Percentiles rank a stretch among this genome's conserved stretches.
Conservation (phyloP, 2,888 invertebrate genomes). For the Halocaridina rubra region DNA sequence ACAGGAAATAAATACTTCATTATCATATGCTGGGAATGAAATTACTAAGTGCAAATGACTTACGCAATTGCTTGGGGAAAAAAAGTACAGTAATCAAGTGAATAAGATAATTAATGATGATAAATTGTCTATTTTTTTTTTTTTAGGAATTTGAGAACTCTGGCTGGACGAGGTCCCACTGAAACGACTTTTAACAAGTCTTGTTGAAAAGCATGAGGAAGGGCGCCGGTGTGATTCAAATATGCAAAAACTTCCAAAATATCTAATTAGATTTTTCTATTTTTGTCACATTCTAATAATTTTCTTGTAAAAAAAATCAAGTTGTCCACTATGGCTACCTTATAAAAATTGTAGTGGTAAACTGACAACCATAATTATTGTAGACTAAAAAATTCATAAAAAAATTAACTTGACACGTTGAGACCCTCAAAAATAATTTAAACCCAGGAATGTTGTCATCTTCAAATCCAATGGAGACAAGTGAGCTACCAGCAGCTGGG, state of each 20-base stretch:
- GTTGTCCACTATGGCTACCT: conserved; percentile 35
- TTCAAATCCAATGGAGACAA: conserved; percentile 53
- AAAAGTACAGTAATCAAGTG: no score
- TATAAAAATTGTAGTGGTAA: neutral
- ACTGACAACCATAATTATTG: conserved; percentile 29
- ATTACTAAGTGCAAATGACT: conserved; percentile 48
- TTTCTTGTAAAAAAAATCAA: conserved; percentile 30
- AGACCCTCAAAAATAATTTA: conserved; percentile 49
- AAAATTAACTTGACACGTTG: conserved; percentile 27
- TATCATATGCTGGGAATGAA: conserved; percentile 57
- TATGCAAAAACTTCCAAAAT: conserved; percentile 20
- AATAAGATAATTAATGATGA: no score
- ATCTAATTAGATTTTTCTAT: neutral
- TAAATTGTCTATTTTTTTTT: no score
- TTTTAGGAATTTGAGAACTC: conserved; percentile 29
- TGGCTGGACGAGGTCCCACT: conserved; percentile 4
- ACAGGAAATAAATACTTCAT: conserved; percentile 50
- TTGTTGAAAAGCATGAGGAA: conserved; percentile 13
- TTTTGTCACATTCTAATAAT: no score
- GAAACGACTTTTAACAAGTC: neutral
- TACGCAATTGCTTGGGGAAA: conserved; percentile 48
- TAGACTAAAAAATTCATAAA: conserved; percentile 33
- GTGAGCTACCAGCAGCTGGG: conserved; percentile 59
- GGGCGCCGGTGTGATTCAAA: conserved; percentile 45
- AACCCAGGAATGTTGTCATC: conserved; percentile 56